These are phyloP conservation scores for Cheirogaleus medius DNA, from an alignment of 2,113 vertebrate genomes.

Conservation along the genomic window DNA sequence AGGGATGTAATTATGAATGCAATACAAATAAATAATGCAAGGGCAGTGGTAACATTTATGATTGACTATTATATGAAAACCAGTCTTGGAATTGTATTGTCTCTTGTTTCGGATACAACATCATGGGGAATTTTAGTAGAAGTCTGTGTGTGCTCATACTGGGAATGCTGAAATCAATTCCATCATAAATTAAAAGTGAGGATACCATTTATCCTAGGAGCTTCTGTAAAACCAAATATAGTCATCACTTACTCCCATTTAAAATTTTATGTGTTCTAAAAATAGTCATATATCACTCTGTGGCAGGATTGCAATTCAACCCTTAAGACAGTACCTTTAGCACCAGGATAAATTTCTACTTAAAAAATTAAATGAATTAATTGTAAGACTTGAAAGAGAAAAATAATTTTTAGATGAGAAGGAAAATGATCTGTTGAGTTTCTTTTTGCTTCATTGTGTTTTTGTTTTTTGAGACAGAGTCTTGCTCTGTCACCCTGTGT, in stretches of 20 bases:
- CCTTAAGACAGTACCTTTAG: not conserved
- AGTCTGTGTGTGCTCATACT: not conserved
- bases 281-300: not conserved
- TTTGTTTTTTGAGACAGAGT: no score
- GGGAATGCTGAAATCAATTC: slow-evolving; percentile 1
- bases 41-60: not conserved
- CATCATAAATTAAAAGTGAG: slow-evolving; percentile 17
- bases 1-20: not conserved
- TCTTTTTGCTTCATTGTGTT: not conserved
- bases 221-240: not conserved
- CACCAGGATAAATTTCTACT: not conserved
- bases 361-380: not conserved
- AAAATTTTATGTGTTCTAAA: slow-evolving; percentile 11
- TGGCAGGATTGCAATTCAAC: not conserved
- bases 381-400: slow-evolving; percentile 38
- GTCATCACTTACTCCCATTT: not conserved
- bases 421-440: slow-evolving; percentile 21
- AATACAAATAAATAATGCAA: not conserved
- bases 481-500: no score
- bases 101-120: not conserved
- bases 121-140: not conserved
- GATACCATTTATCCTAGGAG: not conserved
- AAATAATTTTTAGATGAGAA: slow-evolving; percentile 1
- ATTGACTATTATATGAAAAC: not conserved
- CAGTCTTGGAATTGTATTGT: not conserved